Base-by-base conservation (phyloP, 2,113 vertebrate species). In the Neofelis nebulosa region DNA sequence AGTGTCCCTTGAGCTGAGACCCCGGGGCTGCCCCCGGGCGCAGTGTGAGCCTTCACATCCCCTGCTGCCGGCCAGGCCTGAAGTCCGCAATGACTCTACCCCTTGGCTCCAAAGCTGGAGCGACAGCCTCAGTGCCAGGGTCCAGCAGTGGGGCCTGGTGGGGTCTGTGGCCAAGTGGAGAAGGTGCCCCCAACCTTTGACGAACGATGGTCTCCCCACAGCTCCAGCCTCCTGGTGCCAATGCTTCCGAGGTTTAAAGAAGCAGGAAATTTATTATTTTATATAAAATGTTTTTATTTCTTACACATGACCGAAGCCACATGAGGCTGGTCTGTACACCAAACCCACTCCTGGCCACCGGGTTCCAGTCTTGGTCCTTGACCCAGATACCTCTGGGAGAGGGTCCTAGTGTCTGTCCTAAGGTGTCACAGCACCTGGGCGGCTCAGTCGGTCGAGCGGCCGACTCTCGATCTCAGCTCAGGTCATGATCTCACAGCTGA, bases 1-100 rank as follows among this genome's bases (percentile, higher is more conserved):
- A 4, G 18, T 15, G n/a, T 31, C 38, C 33, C 21, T 6, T 52
- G 68, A 85, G 45, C 91, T 66, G 41, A 66, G 81, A 65, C 18
- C 7, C 23, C 1, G 14, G 81, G 57, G 7, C 87, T 3, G 55
- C 57, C 48, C 65, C 80, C 16, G 21, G n/a, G 48, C 27, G 3
- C 18, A 0, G 63, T 27, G 0, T 1, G 19, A 65, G 29, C 80
- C 50, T 57, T 66, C 48, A 5, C 7, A 0, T 0, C 38, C 33
- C 38, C 31, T 65, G 25, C 50, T 33, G 36, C 38, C 6, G 19
- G 73, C 73, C 57, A 12, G 8, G 74, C 25, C 80, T 63, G 45
- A 50, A 10, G 5, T 13, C 69, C 61, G 7, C 7, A 8, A 5
- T 10, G 13, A 11, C 38, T 19, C 48, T 3, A 3, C 15, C 27